phyloP scores from a whole-genome alignment of 2,797 vertebrate genomes.

The Enteromius viviparus region DNA sequence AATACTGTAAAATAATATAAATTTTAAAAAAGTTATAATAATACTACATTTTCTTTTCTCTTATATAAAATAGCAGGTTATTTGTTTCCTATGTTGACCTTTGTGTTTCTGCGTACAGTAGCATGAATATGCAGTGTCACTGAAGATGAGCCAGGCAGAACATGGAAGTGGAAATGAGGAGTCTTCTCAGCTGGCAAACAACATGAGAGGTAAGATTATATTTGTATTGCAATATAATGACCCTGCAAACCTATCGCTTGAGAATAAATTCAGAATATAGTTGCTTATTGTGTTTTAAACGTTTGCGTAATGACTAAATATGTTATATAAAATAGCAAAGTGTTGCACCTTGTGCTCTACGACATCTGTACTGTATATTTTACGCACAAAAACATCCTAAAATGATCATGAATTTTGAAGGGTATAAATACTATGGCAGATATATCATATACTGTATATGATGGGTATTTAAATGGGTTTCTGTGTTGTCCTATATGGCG shows the following conservation, averaged over 20 bases:
- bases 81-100: conserved; percentile 25
- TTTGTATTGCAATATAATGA: not conserved
- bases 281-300: not conserved
- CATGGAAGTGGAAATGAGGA: not conserved
- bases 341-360: not conserved
- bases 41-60: not conserved
- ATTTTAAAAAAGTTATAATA: too few relatives aligned
- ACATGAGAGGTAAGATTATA: conserved; percentile 20
- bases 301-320: not conserved
- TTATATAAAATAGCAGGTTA: not conserved
- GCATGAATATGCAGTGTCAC: not conserved
- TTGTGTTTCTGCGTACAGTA: conserved; percentile 23
- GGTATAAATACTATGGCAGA: not conserved
- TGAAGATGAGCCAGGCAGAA: not conserved
- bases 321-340: not conserved
- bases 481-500: not conserved
- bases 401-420: not conserved
- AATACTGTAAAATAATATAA: not conserved
- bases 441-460: not conserved
- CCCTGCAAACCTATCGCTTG: not conserved
- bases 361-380: not conserved
- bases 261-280: not conserved
- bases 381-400: not conserved
- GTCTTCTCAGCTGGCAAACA: not conserved
- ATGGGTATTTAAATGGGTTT: not conserved